These are phyloP conservation scores for Alligator sinensis DNA, from an alignment of 2,113 vertebrate genomes.

Conservation along the genomic window DNA sequence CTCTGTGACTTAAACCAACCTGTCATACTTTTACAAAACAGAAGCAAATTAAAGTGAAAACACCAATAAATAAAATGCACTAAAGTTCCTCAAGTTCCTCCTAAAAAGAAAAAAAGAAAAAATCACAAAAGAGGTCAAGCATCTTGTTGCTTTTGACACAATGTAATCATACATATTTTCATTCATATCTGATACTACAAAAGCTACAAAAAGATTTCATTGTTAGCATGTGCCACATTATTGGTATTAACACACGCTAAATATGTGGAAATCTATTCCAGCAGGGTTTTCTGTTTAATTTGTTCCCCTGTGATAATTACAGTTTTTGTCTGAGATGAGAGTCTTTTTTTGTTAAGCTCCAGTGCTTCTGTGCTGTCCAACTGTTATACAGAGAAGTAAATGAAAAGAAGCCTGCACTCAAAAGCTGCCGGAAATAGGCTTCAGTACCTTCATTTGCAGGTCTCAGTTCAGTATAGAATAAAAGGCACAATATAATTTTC, in stretches of 20 bases:
- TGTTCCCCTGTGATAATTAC: slow-evolving; percentile 76
- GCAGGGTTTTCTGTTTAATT: slow-evolving; percentile 69
- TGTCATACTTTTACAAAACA: neutral
- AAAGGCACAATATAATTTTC: slow-evolving; percentile 23
- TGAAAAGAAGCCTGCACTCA: slow-evolving; percentile 58
- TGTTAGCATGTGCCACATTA: slow-evolving; percentile 62
- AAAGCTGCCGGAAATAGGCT: slow-evolving; percentile 43
- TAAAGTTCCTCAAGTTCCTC: slow-evolving; percentile 10
- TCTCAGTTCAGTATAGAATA: slow-evolving; percentile 8
- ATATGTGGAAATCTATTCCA: slow-evolving; percentile 70
- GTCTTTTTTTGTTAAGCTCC: slow-evolving; percentile 72
- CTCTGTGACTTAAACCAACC: slow-evolving; percentile 3
- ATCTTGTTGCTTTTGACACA: slow-evolving; percentile 60
- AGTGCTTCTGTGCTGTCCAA: slow-evolving; percentile 70
- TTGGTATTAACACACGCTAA: slow-evolving; percentile 68
- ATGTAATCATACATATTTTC: slow-evolving; percentile 52
- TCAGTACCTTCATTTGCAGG: slow-evolving; percentile 42
- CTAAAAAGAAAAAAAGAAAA: slow-evolving; percentile 45
- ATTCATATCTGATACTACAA: slow-evolving; percentile 59
- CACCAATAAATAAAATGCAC: neutral
- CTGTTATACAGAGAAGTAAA: slow-evolving; percentile 64
- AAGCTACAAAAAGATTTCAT: slow-evolving; percentile 64
- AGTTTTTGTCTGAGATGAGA: slow-evolving; percentile 74
- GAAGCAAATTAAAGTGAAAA: slow-evolving; percentile 4
- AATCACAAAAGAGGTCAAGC: slow-evolving; percentile 18